Base-by-base conservation (phyloP, 1,140 invertebrate species). In the Aphelenchoides besseyi region DNA sequence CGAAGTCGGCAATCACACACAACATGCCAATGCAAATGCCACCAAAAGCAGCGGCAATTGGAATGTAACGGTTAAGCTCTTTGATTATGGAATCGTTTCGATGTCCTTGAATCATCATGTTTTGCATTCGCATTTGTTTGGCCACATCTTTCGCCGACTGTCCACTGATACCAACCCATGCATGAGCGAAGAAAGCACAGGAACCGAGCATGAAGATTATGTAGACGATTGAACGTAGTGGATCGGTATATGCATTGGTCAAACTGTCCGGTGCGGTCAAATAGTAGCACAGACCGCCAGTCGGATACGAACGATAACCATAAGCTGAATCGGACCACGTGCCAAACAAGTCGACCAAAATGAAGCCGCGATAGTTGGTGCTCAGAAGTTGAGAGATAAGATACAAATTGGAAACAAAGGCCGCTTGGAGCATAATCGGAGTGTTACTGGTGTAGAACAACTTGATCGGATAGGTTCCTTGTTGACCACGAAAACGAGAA, bases 391-490 rank as follows among this genome's bases (percentile, higher is more conserved):
- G 92, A 59, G 97, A 98, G 75, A 99, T 98, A 64, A 99, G 94
- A 84, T 99, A 99, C 68, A 99, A 89, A 87, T 99, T 99, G 37
- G 96, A 98, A 16, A 99, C 97, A 12, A 99, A 88, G 0, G 97
- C 97, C 66, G 94, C 97, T 86, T 99, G 97, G 5, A 99, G 88
- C 83, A 99, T 99, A 84, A 99, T 99, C 28, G 97, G 97, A 85
- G 99, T 99, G 87, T 99, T 99, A 33, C 94, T 97, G 8, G 97
- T 99, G 88, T 99, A 99, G 88, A 99, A 99, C 2, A 99, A 87
- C 87, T 99, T 99, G 87, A 99, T 99, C 3, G 97, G 97, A 85
- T 99, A 99, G 72, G 93, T 97, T 79, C 94, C 97, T 87, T 98
- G 96, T 86, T 99, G 96, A 57, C 97, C 97, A 84, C 97, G 90